These are phyloP conservation scores for Sciaenops ocellatus DNA, from an alignment of 2,797 vertebrate genomes.

Conservation along the genomic window DNA sequence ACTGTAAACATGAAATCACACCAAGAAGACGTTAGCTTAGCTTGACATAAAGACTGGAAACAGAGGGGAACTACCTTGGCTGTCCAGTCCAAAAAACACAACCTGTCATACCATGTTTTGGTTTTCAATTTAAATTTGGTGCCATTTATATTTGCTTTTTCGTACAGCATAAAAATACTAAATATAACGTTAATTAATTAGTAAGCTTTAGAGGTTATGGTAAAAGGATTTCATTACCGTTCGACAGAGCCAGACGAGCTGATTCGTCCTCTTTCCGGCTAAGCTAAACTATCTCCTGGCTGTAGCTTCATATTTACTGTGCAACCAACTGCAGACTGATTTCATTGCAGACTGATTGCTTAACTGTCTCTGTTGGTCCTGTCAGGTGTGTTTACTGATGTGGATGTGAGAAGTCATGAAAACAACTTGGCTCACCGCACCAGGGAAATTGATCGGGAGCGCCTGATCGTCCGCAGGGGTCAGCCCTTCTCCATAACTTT, in stretches of 20 bases:
- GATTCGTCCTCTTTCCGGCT: background rate
- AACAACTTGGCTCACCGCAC: conserved; percentile 86
- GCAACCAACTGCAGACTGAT: background rate
- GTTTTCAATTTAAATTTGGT: too few relatives aligned
- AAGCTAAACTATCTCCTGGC: background rate
- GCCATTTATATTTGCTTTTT: too few relatives aligned
- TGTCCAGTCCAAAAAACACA: too few relatives aligned
- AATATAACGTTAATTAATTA: background rate
- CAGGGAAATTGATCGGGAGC: conserved; percentile 79
- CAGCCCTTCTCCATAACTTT: conserved; percentile 82
- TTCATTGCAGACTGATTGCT: background rate
- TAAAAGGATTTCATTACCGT: too few relatives aligned
- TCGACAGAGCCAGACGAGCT: background rate
- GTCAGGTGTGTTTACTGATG: conserved; percentile 66
- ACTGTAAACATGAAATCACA: too few relatives aligned
- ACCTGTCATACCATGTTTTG: too few relatives aligned
- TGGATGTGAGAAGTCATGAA: conserved; percentile 78
- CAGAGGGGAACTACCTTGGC: background rate
- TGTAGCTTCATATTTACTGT: background rate
- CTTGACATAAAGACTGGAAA: too few relatives aligned
- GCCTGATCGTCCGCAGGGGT: conserved; percentile 85
- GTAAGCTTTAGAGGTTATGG: background rate
- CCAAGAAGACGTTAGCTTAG: background rate
- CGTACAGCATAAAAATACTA: too few relatives aligned
- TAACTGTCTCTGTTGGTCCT: background rate